A percentile compares a stretch with the other conserved stretches of the same genome.
phyloP scores from a whole-genome alignment of 2,888 invertebrate genomes.

The Opisthograptis luteolata region DNA sequence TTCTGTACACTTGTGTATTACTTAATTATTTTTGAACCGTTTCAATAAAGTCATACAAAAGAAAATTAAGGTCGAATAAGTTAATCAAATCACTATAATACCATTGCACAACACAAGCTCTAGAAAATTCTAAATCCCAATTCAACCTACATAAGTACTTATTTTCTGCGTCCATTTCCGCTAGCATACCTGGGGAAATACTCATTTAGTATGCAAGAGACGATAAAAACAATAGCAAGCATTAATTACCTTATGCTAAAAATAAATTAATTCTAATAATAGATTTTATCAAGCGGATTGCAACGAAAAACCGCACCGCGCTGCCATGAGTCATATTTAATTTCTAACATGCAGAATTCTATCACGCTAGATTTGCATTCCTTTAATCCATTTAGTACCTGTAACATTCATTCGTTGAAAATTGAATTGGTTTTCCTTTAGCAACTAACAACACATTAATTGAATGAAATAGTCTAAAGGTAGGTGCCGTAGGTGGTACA shows the following conservation, averaged over 20 bases:
- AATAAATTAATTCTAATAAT: slow-evolving; percentile 17
- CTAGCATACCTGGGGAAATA: slow-evolving; percentile 30
- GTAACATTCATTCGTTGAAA: slow-evolving; percentile 16
- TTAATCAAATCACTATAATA: no score
- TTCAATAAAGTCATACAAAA: no score
- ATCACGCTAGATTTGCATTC: slow-evolving; percentile 43
- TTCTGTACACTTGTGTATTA: no score
- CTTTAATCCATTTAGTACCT: slow-evolving; percentile 23
- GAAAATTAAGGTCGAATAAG: no score
- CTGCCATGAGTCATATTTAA: slow-evolving; percentile 39
- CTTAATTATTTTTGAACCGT: no score
- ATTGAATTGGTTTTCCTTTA: slow-evolving; percentile 13
- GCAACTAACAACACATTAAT: not conserved
- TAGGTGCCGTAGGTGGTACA: no score
- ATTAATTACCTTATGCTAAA: slow-evolving; percentile 19
- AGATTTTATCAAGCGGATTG: slow-evolving; percentile 27
- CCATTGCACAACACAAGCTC: not conserved
- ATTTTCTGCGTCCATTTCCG: slow-evolving; percentile 21
- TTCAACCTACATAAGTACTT: not conserved
- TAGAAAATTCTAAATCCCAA: not conserved
- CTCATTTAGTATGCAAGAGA: slow-evolving; percentile 22
- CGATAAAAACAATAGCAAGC: slow-evolving; percentile 29
- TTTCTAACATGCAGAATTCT: slow-evolving; percentile 47
- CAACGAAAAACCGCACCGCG: slow-evolving; percentile 34
- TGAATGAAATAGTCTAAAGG: slow-evolving; percentile 3